Base-by-base conservation (phyloP, 2,797 vertebrate species). In the Erpetoichthys calabaricus region DNA sequence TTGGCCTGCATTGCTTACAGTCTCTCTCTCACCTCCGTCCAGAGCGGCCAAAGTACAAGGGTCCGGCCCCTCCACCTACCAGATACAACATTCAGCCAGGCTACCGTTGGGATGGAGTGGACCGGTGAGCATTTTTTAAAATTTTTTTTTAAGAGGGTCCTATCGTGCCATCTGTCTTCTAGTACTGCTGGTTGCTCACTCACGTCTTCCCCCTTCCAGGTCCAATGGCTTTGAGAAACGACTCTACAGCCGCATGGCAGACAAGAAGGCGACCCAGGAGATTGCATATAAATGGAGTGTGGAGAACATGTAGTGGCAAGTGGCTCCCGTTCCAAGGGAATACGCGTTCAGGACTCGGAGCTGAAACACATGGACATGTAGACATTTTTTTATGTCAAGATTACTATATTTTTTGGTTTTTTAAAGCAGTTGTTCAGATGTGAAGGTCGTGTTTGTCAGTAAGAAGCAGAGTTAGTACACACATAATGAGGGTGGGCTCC, bases 231-330 rank as follows among this genome's bases (percentile, higher is more conserved):
- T 97, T 65, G 96, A 99, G 71, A 80, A 94, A 79, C 89, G 94
- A 73, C 87, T 86, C 63, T 99, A 90, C 64, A 79, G 70, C 45
- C 75, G 96, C 59, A 81, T 94, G 0, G 77, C 93, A 8, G 89
- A 92, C 71, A 92, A 88, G 78, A 95, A 91, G 71, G 94, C 96
- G 0, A 70, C 85, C 4, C 88, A 99, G 73, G 91, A 98, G 55
- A 75, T 86, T 1, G 94, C 94, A 0, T 99, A 99, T 75, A 97
- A 98, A 69, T 99, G 95, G 95, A 98, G 95, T 0, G 92, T 99
- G 6, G 95, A 99, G 74, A 94, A 99, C 72, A 97, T 99, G 95
- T 99, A 84, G 77, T 8, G 41, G 25, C 6, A 51, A 8, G 8
- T 8, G 25, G 49, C 49, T 8, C 49, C 8, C 49, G 25, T 5